Evolutionary conservation across 2,113 vertebrate genomes (phyloP), one percentile per base, ranked within the genome.

Genomic region (Anas platyrhynchos): DNA sequence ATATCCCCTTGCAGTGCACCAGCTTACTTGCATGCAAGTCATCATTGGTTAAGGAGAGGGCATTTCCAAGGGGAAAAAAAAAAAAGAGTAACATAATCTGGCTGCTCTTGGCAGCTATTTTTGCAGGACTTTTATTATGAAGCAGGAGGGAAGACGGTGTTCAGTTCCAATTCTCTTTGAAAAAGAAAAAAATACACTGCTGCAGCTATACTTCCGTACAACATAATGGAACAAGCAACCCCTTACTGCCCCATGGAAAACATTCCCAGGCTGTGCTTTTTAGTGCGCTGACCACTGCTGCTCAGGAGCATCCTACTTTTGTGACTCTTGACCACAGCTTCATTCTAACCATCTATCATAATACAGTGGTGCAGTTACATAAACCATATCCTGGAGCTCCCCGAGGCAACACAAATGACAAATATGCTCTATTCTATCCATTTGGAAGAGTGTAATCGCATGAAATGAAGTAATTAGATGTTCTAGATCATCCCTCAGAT

Each of bases 401-500:
- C 43, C 29, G 34, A 61, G 68, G 69, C 76, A 81, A 61, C 21
- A 61, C 15, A 78, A 71, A 41, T 65, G 26, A 78, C 20, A 90
- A 54, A 44, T 25, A 18, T 88, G 36, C 32, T 78, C 48, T 75
- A 22, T 69, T 75, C 44, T 78, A 67, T 21, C 2, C 20, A 11
- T 52, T 65, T 90, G 66, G n/a, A 75, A 72, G 26, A 50, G 6
- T 11, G 21, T 9, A 22, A 86, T 56, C 75, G 16, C 46, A 72
- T 81, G 43, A 78, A 54, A 65, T 44, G 38, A 72, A 84, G 44
- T 18, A 91, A 75, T 69, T 50, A 72, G 23, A 50, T 61, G 56
- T 50, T 78, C 62, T n/a, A 84, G 80, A 27, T 66, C 66, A 79
- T 76, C 79, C 80, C 44, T 61, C 54, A 90, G 92, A 75, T 63